phyloP scores from a whole-genome alignment of 1,140 invertebrate genomes.

The Meloidogyne chitwoodi region DNA sequence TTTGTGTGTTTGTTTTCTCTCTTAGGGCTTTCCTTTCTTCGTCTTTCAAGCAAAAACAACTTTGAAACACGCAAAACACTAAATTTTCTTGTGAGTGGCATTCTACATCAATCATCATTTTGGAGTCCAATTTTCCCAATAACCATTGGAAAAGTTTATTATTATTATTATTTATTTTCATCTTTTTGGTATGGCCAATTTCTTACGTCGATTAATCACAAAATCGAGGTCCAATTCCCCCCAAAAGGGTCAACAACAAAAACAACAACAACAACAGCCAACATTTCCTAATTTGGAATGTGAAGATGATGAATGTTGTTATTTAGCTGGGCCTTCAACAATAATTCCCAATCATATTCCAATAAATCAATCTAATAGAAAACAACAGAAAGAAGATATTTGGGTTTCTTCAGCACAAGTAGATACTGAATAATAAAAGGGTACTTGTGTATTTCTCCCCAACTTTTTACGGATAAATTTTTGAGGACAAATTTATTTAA shows the following conservation, averaged over 20 bases:
- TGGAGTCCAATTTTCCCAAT: neutral
- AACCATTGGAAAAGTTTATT: too few species aligned
- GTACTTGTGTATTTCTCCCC: too few species aligned
- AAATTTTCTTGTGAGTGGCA: neutral
- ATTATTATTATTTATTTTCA: neutral
- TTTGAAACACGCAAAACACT: neutral
- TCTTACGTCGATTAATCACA: slow-evolving; percentile 32
- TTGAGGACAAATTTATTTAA: too few species aligned
- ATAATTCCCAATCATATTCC: neutral
- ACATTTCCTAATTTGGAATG: neutral
- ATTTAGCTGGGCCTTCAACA: neutral
- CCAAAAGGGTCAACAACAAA: slow-evolving; percentile 10
- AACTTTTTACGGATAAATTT: too few species aligned
- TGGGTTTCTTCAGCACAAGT: neutral
- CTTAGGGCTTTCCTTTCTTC: neutral
- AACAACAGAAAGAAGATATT: neutral
- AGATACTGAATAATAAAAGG: too few species aligned
- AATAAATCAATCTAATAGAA: neutral
- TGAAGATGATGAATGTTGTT: neutral
- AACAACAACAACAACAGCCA: neutral
- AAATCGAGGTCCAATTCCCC: slow-evolving; percentile 42
- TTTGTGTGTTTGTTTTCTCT: neutral
- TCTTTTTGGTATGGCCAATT: slow-evolving; percentile 30
- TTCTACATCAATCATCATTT: slow-evolving; percentile 6
- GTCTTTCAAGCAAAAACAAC: neutral